Percentiles rank a stretch among this genome's conserved stretches.
These are phyloP conservation scores for Ischnura elegans DNA, from an alignment of 2,888 invertebrate genomes.

Conservation along the genomic window DNA sequence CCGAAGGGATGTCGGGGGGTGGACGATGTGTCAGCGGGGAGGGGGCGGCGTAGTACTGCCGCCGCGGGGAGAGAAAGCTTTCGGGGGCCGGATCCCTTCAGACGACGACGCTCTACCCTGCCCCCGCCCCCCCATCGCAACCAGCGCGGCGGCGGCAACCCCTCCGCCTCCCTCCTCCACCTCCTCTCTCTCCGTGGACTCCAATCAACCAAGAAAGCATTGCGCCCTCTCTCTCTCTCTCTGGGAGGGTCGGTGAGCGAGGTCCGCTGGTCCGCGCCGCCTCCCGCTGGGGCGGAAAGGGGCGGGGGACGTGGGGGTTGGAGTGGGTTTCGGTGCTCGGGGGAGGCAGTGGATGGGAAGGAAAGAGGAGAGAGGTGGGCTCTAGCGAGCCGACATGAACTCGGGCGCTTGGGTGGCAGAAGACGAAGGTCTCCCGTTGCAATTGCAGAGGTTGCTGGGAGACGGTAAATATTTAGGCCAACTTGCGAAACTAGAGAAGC, in stretches of 20 bases:
- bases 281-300: background rate
- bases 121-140: slow-evolving; percentile 74
- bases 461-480: too few relatives aligned
- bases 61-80: background rate
- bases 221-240: background rate
- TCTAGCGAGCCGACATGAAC: too few relatives aligned
- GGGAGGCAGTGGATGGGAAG: background rate
- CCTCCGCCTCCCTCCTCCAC: slow-evolving; percentile 20
- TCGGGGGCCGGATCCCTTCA: too few relatives aligned
- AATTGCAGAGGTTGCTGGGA: too few relatives aligned
- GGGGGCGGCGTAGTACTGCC: background rate
- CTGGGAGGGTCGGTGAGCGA: background rate
- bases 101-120: too few relatives aligned
- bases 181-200: slow-evolving; percentile 40
- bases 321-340: background rate
- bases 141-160: slow-evolving; percentile 50
- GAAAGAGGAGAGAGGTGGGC: background rate
- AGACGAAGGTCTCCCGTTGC: too few relatives aligned
- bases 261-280: slow-evolving; percentile 9
- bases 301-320: background rate
- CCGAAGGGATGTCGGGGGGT: background rate
- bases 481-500: too few relatives aligned
- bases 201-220: slow-evolving; percentile 65
- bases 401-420: too few relatives aligned
- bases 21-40: background rate